Percentiles rank a stretch among this genome's conserved stretches.
These are phyloP conservation scores for Samia ricini DNA, from an alignment of 1,140 invertebrate genomes.

Conservation along the genomic window DNA sequence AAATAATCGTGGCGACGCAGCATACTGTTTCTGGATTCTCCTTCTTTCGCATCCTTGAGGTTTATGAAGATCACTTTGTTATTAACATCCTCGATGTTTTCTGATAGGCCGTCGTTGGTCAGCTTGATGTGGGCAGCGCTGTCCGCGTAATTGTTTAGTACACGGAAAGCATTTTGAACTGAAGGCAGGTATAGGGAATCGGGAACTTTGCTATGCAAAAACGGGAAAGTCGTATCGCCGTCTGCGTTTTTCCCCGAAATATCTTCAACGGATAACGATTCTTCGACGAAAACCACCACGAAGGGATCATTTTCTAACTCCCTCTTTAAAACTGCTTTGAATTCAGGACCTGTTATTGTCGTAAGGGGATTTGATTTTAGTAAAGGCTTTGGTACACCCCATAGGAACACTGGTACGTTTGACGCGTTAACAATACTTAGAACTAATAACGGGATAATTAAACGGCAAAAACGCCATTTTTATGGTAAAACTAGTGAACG, in stretches of 20 bases:
- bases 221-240: conserved; percentile 56
- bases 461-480: conserved; percentile 68
- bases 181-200: conserved; percentile 52
- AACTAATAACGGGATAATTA: conserved; percentile 60
- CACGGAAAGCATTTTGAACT: conserved; percentile 48
- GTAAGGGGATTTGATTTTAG: conserved; percentile 49
- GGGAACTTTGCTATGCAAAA: conserved; percentile 48
- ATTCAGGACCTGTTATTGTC: conserved; percentile 38
- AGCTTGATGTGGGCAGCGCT: conserved; percentile 52
- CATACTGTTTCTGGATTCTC: conserved; percentile 56
- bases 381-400: conserved; percentile 45
- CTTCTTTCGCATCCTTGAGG: conserved; percentile 64
- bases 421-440: conserved; percentile 52
- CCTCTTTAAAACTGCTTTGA: conserved; percentile 40
- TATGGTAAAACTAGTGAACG: conserved; percentile 54
- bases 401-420: conserved; percentile 62
- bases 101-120: conserved; percentile 58
- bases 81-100: conserved; percentile 46
- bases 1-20: conserved; percentile 67
- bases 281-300: conserved; percentile 63
- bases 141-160: conserved; percentile 50
- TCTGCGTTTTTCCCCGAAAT: conserved; percentile 56
- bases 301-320: conserved; percentile 47
- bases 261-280: conserved; percentile 72
- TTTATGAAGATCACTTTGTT: conserved; percentile 61